phyloP scores from a whole-genome alignment of 2,797 vertebrate species.

The Fundulus diaphanus region DNA sequence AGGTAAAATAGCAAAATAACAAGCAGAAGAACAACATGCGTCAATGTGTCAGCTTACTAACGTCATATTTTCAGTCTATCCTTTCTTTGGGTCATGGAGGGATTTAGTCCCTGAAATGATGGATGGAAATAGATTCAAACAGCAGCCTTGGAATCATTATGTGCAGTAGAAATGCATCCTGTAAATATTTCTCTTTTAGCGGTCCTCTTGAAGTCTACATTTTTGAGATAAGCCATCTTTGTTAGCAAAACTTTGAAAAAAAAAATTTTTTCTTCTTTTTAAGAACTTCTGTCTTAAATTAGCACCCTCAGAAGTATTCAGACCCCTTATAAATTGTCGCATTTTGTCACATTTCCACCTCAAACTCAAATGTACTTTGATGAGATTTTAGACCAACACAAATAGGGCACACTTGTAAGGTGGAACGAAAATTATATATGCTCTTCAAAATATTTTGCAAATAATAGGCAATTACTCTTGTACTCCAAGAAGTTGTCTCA shows the following conservation, averaged over 20 bases:
- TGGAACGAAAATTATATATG: background rate
- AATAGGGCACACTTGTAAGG: background rate
- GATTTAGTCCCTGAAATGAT: background rate
- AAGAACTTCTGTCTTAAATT: background rate
- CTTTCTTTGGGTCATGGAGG: background rate
- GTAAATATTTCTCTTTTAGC: background rate
- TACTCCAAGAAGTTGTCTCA: too few species aligned
- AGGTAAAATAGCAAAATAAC: constrained; percentile 37
- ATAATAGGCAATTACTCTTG: too few species aligned
- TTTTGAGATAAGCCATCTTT: background rate
- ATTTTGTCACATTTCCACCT: background rate
- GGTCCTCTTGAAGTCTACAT: background rate
- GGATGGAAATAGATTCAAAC: constrained; percentile 5
- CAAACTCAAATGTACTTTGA: background rate
- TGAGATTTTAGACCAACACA: background rate
- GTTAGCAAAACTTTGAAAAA: constrained; percentile 9
- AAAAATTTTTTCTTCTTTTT: background rate
- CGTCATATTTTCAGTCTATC: constrained; percentile 30
- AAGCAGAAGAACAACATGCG: constrained; percentile 38
- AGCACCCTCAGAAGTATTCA: background rate
- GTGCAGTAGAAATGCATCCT: background rate
- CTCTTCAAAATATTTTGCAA: background rate
- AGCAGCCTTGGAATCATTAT: background rate
- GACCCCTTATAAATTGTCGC: background rate
- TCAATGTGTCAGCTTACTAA: constrained; percentile 35